phyloP scores from a whole-genome alignment of 2,797 vertebrate genomes.

The Sebastes cheni region DNA sequence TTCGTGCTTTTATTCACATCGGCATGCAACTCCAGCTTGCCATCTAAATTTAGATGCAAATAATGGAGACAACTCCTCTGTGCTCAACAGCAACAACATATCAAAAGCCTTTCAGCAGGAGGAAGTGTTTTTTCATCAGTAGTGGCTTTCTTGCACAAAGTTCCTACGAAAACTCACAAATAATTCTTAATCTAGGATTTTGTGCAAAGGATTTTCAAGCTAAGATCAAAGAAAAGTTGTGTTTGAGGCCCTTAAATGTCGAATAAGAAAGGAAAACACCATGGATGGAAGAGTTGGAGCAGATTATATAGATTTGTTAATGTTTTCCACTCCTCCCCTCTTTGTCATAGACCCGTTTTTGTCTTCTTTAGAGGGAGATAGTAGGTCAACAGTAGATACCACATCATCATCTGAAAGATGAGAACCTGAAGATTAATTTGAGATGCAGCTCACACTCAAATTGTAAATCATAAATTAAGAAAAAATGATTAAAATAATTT shows the following conservation, averaged over 20 bases:
- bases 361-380: too few relatives aligned
- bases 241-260: not conserved
- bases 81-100: not conserved
- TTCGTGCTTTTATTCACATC: not conserved
- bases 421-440: too few relatives aligned
- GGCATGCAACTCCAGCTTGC: not conserved
- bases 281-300: not conserved
- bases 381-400: too few relatives aligned
- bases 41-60: not conserved
- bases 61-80: not conserved
- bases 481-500: too few relatives aligned
- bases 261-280: not conserved
- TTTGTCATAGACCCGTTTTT: fast-evolving
- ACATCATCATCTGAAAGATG: too few relatives aligned
- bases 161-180: not conserved
- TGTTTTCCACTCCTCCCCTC: too few relatives aligned
- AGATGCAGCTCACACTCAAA: too few relatives aligned
- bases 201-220: not conserved
- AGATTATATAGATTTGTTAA: not conserved
- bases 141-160: not conserved
- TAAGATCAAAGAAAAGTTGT: not conserved
- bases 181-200: not conserved
- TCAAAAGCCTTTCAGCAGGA: not conserved
- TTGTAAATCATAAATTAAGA: too few relatives aligned
- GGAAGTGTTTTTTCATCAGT: not conserved